phyloP scores from a whole-genome alignment of 1,140 invertebrate genomes.

The Drosophila saltans region DNA sequence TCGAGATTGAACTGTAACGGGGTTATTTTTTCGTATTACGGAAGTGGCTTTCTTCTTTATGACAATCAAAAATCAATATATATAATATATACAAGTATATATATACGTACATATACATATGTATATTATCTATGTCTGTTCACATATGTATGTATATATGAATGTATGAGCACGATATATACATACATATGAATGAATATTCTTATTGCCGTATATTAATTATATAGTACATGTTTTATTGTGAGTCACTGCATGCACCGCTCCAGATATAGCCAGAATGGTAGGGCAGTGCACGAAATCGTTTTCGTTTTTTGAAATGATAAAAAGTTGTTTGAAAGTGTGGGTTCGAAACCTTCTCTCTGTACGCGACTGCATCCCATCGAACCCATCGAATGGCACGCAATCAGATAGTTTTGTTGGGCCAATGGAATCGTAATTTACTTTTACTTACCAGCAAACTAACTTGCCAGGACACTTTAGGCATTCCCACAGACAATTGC shows the following conservation, averaged over 20 bases:
- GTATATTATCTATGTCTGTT: no score
- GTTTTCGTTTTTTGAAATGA: not conserved
- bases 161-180: no score
- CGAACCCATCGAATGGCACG: not conserved
- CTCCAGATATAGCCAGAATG: not conserved
- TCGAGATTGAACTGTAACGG: no score
- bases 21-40: no score
- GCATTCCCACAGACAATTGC: slow-evolving; percentile 72
- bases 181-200: no score
- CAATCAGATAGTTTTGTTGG: slow-evolving; percentile 37
- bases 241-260: not conserved
- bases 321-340: not conserved
- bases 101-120: no score
- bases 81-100: no score
- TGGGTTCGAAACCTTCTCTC: not conserved
- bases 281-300: no score
- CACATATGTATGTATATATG: no score
- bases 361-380: not conserved
- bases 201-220: no score
- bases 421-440: not conserved
- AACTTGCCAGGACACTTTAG: slow-evolving; percentile 77
- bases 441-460: slow-evolving; percentile 77
- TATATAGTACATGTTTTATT: not conserved
- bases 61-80: no score
- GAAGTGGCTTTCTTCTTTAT: no score